Conservation (phyloP, 2,888 invertebrate species). For the Carpatolechia fugitivella region DNA sequence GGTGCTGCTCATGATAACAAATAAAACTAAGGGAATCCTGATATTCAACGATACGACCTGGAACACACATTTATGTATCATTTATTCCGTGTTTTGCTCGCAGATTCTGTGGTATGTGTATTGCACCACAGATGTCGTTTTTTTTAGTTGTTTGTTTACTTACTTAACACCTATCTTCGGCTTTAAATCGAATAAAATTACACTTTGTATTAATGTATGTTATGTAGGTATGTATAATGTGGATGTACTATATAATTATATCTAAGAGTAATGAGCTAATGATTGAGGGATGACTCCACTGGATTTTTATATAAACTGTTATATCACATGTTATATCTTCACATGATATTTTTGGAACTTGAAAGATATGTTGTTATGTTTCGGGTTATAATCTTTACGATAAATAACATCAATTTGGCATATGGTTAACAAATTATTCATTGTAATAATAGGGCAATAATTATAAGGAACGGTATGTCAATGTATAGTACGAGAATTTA, state of each 20-base stretch:
- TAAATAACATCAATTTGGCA: constrained; percentile 35
- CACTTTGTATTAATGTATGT: constrained; percentile 18
- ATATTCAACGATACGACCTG: too few species aligned
- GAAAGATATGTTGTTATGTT: constrained; percentile 1
- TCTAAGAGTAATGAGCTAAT: constrained; percentile 1
- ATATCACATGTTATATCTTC: too few species aligned
- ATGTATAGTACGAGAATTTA: constrained; percentile 30
- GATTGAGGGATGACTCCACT: neutral
- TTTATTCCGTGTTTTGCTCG: too few species aligned
- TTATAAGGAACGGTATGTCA: constrained; percentile 6
- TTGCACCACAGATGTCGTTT: too few species aligned
- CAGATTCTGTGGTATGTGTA: too few species aligned
- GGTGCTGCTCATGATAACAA: too few species aligned
- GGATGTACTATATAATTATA: constrained; percentile 16
- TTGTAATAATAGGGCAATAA: neutral
- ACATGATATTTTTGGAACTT: neutral
- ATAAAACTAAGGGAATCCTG: too few species aligned
- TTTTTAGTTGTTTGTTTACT: too few species aligned
- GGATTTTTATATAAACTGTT: neutral
- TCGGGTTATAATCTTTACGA: constrained; percentile 4
- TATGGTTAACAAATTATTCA: constrained; percentile 25
- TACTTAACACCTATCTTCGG: too few species aligned
- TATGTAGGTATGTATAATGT: constrained; percentile 4
- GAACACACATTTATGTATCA: too few species aligned
- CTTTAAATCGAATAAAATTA: too few species aligned